Base-by-base conservation (phyloP, 2,888 invertebrate species). In the Drosophila subquinaria region DNA sequence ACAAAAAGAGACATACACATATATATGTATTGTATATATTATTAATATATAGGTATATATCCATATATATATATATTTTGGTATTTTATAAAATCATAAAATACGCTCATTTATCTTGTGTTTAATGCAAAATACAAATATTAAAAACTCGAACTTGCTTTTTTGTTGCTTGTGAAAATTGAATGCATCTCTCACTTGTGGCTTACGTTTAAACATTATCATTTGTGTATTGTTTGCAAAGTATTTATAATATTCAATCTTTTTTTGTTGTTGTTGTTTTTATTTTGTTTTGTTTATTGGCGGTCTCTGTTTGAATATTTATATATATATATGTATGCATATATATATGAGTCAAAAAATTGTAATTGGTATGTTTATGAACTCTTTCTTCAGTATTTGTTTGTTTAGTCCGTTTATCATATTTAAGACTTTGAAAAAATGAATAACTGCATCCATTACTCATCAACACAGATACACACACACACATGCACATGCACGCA, bases 41-140 rank as follows among this genome's bases (percentile, higher is more conserved):
- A 67, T 76, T 55, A 63, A 61, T 51, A 52, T 69, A 65, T 63
- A 63, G 67, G 59, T 79, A 69, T 68, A 61, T 65, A 61, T 45
- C 45, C 45, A 47, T 64, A 63, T 57, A 59, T 65, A 66, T 74
- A 60, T 65, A 61, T 61, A 60, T 63, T 59, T 61, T 64, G 67
- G 82, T 85, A 83, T 86, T 86, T 83, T 83, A 83, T 79, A 86
- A 83, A 83, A 83, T 83, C 83, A 82, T 86, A 82, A 86, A 83
- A 86, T 83, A 86, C 82, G 47, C 69, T 72, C 45, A 77, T 76
- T 76, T 76, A 56, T 73, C 13, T 69, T 64, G 48, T 59, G 48
- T 76, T 76, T 52, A 75, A 87, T 87, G 82, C 80, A 81, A 83
- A 87, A 87, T 87, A 87, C 82, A 85, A 84, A 87, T 82, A 78